These are phyloP conservation scores for Penelope pileata DNA, from an alignment of 2,113 vertebrate genomes.

Conservation along the genomic window DNA sequence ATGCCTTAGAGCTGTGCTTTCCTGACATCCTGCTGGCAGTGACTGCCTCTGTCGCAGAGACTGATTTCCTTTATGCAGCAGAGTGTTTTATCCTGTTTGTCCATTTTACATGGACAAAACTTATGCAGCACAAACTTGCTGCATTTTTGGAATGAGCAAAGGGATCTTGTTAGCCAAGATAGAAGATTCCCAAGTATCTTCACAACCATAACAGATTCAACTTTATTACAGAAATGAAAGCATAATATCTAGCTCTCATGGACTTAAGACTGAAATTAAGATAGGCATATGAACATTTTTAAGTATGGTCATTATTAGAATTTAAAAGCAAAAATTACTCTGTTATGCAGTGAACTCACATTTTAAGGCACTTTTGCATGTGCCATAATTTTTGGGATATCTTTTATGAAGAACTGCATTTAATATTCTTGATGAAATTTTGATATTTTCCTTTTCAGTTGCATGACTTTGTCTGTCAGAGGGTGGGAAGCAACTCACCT, in stretches of 20 bases:
- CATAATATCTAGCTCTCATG: not conserved
- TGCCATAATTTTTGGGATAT: not conserved
- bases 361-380: not conserved
- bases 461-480: not conserved
- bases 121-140: not conserved
- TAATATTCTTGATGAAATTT: not conserved
- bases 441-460: not conserved
- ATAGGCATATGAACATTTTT: not conserved
- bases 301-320: not conserved
- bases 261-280: not conserved
- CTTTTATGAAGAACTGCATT: not conserved
- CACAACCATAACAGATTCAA: not conserved
- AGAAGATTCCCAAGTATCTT: not conserved
- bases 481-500: not conserved
- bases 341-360: not conserved
- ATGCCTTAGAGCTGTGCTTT: not conserved
- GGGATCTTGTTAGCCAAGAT: not conserved
- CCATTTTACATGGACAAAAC: not conserved
- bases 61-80: not conserved
- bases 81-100: not conserved
- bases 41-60: not conserved
- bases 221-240: conserved; percentile 25
- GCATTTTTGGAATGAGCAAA: not conserved
- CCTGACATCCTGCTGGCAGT: not conserved
- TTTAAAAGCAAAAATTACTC: not conserved